Evolutionary conservation across 35 echinoderm and acorn worm genomes (phyloP).

Genomic region (Apostichopus japonicus): DNA sequence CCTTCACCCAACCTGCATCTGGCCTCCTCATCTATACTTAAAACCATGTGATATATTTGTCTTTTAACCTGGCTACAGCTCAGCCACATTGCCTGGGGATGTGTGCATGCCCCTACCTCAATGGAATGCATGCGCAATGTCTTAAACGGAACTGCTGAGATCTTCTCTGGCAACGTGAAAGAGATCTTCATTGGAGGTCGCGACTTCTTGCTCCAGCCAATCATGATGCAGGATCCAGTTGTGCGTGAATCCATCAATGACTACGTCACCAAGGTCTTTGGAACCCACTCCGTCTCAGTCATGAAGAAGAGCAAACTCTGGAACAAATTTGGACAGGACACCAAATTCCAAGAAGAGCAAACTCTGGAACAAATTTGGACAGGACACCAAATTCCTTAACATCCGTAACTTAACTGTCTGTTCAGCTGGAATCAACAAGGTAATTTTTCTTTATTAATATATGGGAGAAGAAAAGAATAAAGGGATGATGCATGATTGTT

Average conservation of each 20-base stretch:
- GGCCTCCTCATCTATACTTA: too few species aligned
- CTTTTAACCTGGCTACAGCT: conserved; percentile 45
- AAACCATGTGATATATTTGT: too few species aligned
- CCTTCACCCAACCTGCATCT: too few species aligned
- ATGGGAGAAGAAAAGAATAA: too few species aligned
- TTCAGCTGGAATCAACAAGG: conserved; percentile 81
- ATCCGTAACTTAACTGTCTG: conserved; percentile 84
- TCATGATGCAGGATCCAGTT: conserved; percentile 66
- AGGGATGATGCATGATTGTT: too few species aligned
- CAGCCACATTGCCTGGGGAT: conserved; percentile 86
- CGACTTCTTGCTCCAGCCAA: conserved; percentile 84
- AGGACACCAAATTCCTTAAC: conserved; percentile 59
- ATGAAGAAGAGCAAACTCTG: conserved; percentile 79
- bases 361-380: conserved; percentile 52
- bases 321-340: too few species aligned
- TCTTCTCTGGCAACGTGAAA: conserved; percentile 63
- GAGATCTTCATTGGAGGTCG: conserved; percentile 93
- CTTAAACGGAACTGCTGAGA: conserved; percentile 80
- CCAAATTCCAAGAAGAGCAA: too few species aligned
- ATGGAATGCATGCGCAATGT: conserved; percentile 96
- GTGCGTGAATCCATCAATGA: conserved; percentile 28
- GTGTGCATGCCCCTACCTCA: conserved; percentile 56
- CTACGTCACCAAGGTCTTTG: conserved; percentile 52
- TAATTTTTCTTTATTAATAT: conserved; percentile 21
- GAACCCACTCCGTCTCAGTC: conserved; percentile 84